Base-by-base conservation (phyloP, 2,113 vertebrate genomes). In the Phyllostomus discolor region DNA sequence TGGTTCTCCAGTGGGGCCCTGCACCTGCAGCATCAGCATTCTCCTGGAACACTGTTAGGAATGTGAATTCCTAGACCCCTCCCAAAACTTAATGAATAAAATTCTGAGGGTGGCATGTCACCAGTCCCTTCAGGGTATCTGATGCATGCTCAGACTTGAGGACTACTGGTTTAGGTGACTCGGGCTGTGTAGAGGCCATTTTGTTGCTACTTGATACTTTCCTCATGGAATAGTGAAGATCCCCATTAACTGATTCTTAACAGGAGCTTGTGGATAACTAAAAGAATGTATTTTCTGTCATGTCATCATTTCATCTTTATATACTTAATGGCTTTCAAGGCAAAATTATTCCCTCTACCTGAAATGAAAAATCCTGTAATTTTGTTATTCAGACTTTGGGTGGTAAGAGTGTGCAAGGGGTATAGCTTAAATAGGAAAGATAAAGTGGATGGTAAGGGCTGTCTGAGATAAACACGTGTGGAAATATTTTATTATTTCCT, bases 281-380 rank as follows among this genome's bases (percentile, higher is more conserved):
- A 76, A 67, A 88, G 22, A 48, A 41, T 85, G 1, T 33, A 35
- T 84, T 67, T 94, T 31, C 43, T 59, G 4, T 81, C 64, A 52
- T 91, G 43, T 75, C 48, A 33, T 41, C 33, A 57, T 95, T 84
- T 90, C 59, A 43, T 97, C 69, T 96, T 95, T 26, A 84, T 89
- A 67, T 89, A 67, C 38, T 59, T 78, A 41, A 46, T 0, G 4
- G 3, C 28, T 96, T 95, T 91, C 35, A 82, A 70, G 28, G 59
- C 19, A 38, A 89, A 54, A 22, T 54, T 88, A 43, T 20, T 85
- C 28, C n/a, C 31, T 79, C 80, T 57, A 57, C 69, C 6, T 59
- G 31, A 91, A 95, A 62, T 81, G 20, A 66, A 73, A 72, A 78
- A 66, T 17, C 35, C 52, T 78, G 41, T 28, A 90, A 16, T 92